A percentile compares a stretch with the other conserved stretches of the same genome.
phyloP scores from a whole-genome alignment of 2,888 invertebrate species.

The Drosophila eohydei region DNA sequence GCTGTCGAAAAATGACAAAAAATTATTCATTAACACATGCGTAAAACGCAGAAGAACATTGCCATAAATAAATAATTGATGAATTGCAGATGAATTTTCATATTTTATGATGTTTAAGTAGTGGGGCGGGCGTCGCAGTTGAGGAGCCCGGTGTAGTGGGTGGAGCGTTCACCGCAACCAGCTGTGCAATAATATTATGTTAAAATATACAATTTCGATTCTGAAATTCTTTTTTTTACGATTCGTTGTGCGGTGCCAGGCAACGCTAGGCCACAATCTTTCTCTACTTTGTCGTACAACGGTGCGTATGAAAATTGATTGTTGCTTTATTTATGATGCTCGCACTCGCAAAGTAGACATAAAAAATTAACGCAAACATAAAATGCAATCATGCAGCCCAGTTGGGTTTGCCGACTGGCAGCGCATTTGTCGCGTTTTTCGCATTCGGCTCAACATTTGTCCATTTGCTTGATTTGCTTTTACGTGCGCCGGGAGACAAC shows the following conservation, averaged over 20 bases:
- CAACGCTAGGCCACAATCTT: constrained; percentile 49
- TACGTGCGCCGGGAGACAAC: constrained; percentile 69
- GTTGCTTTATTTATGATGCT: constrained; percentile 75
- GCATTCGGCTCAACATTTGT: constrained; percentile 37
- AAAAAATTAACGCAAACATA: constrained; percentile 79
- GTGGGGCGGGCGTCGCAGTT: constrained; percentile 30
- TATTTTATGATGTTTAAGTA: constrained; percentile 82
- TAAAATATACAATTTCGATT: constrained; percentile 78
- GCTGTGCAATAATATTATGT: constrained; percentile 76
- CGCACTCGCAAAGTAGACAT: constrained; percentile 70
- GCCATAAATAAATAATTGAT: constrained; percentile 84
- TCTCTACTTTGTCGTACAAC: constrained; percentile 65
- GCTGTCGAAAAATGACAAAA: constrained; percentile 58
- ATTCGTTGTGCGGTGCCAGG: constrained; percentile 27
- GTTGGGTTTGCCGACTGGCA: constrained; percentile 16
- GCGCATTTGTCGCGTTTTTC: constrained; percentile 15
- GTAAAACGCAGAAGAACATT: constrained; percentile 74
- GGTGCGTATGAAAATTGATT: constrained; percentile 81
- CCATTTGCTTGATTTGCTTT: constrained; percentile 79
- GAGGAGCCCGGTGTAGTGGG: not conserved
- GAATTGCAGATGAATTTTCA: constrained; percentile 84
- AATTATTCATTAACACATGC: constrained; percentile 80
- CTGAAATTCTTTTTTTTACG: constrained; percentile 64
- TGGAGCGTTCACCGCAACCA: constrained; percentile 36
- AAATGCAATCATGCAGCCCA: constrained; percentile 79